Percentiles rank a stretch among this genome's conserved stretches.
Conservation (phyloP, 2,888 invertebrate species). For the Agrochola lychnidis region DNA sequence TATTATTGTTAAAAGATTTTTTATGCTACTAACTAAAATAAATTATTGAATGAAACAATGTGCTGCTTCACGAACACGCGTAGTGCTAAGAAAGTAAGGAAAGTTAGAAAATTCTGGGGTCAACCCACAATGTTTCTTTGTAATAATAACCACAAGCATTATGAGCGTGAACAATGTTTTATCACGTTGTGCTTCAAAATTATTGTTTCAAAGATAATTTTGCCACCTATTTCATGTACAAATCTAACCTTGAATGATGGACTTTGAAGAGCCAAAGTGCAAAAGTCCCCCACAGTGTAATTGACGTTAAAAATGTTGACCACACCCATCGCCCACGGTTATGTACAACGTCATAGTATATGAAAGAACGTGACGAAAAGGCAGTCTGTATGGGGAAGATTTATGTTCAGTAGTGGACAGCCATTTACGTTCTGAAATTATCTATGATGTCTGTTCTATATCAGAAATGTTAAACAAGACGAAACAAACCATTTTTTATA, state of each 20-base stretch:
- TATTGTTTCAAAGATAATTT: slow-evolving; percentile 31
- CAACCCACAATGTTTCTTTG: slow-evolving; percentile 64
- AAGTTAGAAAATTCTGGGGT: slow-evolving; percentile 71
- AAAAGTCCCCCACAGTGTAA: slow-evolving; percentile 28
- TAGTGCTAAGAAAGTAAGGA: slow-evolving; percentile 68
- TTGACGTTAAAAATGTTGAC: slow-evolving; percentile 23
- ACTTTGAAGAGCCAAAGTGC: slow-evolving; percentile 30
- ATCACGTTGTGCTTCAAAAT: slow-evolving; percentile 43
- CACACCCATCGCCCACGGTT: slow-evolving; percentile 26
- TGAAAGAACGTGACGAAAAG: slow-evolving; percentile 22
- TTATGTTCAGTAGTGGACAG: neutral
- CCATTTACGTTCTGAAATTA: slow-evolving; percentile 1
- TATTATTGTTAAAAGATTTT: slow-evolving; percentile 6
- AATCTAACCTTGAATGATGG: slow-evolving; percentile 39
- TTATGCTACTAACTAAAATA: slow-evolving; percentile 45
- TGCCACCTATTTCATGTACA: slow-evolving; percentile 11
- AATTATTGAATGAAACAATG: slow-evolving; percentile 50
- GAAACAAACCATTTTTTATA: slow-evolving; percentile 3
- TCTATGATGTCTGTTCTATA: neutral
- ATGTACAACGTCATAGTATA: neutral
- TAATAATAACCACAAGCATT: slow-evolving; percentile 64
- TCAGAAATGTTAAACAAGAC: slow-evolving; percentile 14
- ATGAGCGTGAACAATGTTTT: slow-evolving; percentile 53
- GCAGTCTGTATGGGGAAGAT: neutral
- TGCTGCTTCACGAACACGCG: slow-evolving; percentile 54